Evolutionary conservation across 2,113 vertebrate genomes (phyloP), one percentile per base, ranked within the genome.

Genomic region (Dissostichus mawsoni): DNA sequence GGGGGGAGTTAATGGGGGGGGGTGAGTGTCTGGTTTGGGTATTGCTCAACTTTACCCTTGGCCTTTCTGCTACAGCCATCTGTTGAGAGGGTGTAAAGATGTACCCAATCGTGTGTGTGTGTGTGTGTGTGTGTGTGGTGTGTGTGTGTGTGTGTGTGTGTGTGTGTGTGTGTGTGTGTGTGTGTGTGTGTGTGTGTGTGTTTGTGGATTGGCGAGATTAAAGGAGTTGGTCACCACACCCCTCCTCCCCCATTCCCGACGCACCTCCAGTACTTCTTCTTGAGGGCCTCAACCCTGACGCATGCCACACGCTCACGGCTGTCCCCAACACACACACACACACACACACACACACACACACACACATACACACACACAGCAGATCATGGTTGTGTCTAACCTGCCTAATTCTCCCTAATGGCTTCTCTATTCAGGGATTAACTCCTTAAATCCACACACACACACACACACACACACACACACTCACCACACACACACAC

Each of bases 371-470:
- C n/a, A n/a, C 48, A 10, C 13, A 70, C 41, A 69, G 70, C 53
- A 90, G 95, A 97, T 96, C 96, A 94, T 86, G 94, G 94, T 90
- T 87, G 62, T 84, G 85, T 94, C 92, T 95, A 94, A 95, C 93
- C 94, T 95, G 92, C 94, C 85, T 98, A 98, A 97, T 97, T 95
- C 97, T 95, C 82, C 90, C 93, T 98, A 97, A 97, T 97, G 96
- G 96, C 94, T 94, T 94, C 94, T 95, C 96, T 93, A 95, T 96
- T 97, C 96, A 96, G 90, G 94, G 96, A 96, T 98, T 97, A 97
- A 95, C 93, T 94, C 90, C 88, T 85, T 93, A 80, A 90, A 84
- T 85, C 90, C 86, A 80, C 76, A 85, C 88, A 87, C 84, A 84
- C 81, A 58, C n/a, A n/a, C n/a, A n/a, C n/a, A n/a, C n/a, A n/a